Conservation (phyloP, 2,113 vertebrate species). For the Ammospiza caudacuta region DNA sequence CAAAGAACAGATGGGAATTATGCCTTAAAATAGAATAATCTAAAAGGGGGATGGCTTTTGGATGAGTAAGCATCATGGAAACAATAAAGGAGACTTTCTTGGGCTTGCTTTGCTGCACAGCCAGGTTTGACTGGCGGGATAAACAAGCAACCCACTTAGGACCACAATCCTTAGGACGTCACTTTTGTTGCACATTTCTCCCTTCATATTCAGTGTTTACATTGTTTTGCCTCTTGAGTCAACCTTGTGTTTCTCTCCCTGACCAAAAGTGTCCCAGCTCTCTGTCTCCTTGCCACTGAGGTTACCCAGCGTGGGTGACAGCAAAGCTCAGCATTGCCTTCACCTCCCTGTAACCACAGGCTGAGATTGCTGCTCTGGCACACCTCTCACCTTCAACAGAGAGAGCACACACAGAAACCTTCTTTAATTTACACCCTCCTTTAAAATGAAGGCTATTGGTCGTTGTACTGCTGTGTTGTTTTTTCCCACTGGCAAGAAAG, state of each 20-base stretch:
- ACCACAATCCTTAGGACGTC: background rate
- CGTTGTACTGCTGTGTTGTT: background rate
- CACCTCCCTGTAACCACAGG: background rate
- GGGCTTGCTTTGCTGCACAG: conserved; percentile 52
- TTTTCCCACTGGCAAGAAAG: background rate
- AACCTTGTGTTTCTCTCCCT: background rate
- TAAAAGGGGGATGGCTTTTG: conserved; percentile 71
- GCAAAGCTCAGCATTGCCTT: background rate
- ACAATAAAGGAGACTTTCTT: conserved; percentile 74
- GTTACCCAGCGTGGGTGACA: background rate
- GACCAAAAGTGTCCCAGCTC: background rate
- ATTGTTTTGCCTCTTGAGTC: background rate
- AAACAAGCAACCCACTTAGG: conserved; percentile 16
- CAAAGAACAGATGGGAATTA: conserved; percentile 78
- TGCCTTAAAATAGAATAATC: conserved; percentile 76
- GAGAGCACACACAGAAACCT: background rate
- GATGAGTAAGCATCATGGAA: conserved; percentile 68
- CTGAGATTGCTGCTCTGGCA: background rate
- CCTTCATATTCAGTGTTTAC: background rate
- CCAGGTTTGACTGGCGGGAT: conserved; percentile 41
- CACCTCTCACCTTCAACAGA: background rate
- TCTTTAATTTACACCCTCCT: background rate
- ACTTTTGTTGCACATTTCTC: background rate
- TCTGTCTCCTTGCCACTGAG: background rate
- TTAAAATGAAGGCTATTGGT: background rate